These are phyloP conservation scores for Rhinoptilus africanus DNA, from an alignment of 2,113 vertebrate genomes.

Conservation along the genomic window DNA sequence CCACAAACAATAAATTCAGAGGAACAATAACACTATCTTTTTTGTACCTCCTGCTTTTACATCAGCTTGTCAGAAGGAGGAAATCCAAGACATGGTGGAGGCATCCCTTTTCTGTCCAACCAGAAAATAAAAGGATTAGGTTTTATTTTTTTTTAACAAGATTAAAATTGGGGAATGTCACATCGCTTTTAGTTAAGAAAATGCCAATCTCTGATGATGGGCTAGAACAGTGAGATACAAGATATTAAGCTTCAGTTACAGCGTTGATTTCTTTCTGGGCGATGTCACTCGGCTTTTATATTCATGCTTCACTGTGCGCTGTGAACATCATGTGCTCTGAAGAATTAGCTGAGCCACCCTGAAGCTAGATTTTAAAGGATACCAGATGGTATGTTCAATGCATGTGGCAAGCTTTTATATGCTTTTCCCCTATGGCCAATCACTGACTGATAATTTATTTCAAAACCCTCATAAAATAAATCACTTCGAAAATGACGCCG, in stretches of 20 bases:
- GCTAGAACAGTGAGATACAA: neutral
- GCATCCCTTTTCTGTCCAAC: neutral
- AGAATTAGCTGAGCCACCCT: slow-evolving; percentile 55
- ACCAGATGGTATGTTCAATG: slow-evolving; percentile 52
- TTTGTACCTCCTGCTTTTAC: neutral
- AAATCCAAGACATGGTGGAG: neutral
- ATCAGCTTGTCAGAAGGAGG: neutral
- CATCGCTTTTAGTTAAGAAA: neutral
- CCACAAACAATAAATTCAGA: neutral
- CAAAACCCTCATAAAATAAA: slow-evolving; percentile 55
- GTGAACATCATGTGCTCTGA: neutral
- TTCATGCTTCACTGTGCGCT: slow-evolving; percentile 13
- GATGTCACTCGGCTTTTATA: neutral
- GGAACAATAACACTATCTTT: slow-evolving; percentile 2
- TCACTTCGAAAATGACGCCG: slow-evolving; percentile 1
- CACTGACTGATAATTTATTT: slow-evolving; percentile 54
- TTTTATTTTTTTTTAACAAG: neutral
- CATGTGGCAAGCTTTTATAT: slow-evolving; percentile 50
- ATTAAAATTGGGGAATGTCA: neutral
- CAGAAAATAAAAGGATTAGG: neutral
- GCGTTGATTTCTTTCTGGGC: neutral
- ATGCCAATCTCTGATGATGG: neutral
- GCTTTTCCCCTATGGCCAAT: slow-evolving; percentile 58
- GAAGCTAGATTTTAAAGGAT: slow-evolving; percentile 59
- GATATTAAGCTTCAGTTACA: neutral